Evolutionary conservation across 2,797 vertebrate species (phyloP), one percentile per base, ranked within the genome.

Genomic region (Alosa sapidissima): DNA sequence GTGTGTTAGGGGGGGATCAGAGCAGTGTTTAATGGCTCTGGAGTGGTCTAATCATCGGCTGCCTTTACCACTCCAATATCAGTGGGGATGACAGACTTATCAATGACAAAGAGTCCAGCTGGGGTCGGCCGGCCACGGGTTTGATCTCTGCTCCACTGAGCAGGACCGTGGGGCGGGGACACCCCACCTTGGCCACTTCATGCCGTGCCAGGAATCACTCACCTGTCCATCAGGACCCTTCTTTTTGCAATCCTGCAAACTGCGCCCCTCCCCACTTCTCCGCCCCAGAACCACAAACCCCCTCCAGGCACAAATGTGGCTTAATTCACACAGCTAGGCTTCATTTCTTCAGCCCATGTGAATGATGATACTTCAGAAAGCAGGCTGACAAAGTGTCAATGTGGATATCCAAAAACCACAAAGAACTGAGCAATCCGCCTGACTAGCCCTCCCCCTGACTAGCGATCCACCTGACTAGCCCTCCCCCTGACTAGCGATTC

Each of bases 71-170:
- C 94, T 95, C 94, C 96, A 97, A 97, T 97, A 97, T 97, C 94
- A 95, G 94, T 92, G 84, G 95, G 95, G 97, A 97, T 97, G 97
- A 97, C 97, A 97, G 96, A 97, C 96, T 97, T 96, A 97, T 97
- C 96, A 97, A 97, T 97, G 97, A 97, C 95, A 96, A 95, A 95
- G 94, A 85, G 93, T 92, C 93, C 95, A 94, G 94, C 94, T 96
- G 95, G 96, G 96, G 95, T 92, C 93, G 89, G 93, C 92, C 93
- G 91, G 95, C 96, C 94, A 94, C 95, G 93, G 95, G 95, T 96
- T 96, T 97, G 97, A 97, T 97, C 96, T 96, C 95, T 95, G 95
- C 95, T 96, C 94, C 93, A 92, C 95, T 95, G 94, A 96, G 95
- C 94, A 94, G 94, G 95, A 94, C 92, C 95, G 95, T 95, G 95